phyloP scores from a whole-genome alignment of 2,113 vertebrate species.

The Beaufortia kweichowensis region DNA sequence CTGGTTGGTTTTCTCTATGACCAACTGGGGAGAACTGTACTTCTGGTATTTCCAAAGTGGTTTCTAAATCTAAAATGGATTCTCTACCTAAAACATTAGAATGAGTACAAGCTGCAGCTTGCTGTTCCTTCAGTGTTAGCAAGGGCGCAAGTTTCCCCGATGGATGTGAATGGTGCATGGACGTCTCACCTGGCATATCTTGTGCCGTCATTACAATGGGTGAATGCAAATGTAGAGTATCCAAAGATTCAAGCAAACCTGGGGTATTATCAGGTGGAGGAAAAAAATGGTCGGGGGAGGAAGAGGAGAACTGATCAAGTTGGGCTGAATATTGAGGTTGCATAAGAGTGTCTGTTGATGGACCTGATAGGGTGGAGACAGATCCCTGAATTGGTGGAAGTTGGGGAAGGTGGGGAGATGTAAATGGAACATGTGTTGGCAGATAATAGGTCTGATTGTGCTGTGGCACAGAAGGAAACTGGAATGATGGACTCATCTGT shows the following conservation, averaged over 20 bases:
- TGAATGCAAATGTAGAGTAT: constrained; percentile 37
- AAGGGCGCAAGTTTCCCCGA: constrained; percentile 45
- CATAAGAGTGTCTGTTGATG: constrained; percentile 5
- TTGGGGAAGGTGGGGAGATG: constrained; percentile 23
- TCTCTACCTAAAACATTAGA: background rate
- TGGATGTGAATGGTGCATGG: constrained; percentile 35
- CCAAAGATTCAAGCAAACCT: constrained; percentile 47
- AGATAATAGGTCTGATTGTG: constrained; percentile 37
- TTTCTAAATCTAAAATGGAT: constrained; percentile 16
- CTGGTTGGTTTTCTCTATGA: constrained; percentile 1
- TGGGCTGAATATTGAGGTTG: constrained; percentile 36
- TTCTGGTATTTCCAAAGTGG: constrained; percentile 11
- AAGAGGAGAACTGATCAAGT: constrained; percentile 36
- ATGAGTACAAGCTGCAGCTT: constrained; percentile 22
- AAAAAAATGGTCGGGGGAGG: constrained; percentile 42
- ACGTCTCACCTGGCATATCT: background rate
- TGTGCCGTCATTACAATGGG: constrained; percentile 40
- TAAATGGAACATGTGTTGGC: constrained; percentile 26
- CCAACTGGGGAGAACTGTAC: constrained; percentile 12
- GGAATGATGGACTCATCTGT: constrained; percentile 12
- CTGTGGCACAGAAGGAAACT: constrained; percentile 21
- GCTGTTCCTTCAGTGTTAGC: constrained; percentile 45
- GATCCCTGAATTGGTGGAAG: constrained; percentile 22
- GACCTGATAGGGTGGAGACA: constrained; percentile 15
- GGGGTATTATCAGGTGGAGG: constrained; percentile 37